Conservation (phyloP, 2,797 vertebrate species). For the Melanotaenia boesemani region DNA sequence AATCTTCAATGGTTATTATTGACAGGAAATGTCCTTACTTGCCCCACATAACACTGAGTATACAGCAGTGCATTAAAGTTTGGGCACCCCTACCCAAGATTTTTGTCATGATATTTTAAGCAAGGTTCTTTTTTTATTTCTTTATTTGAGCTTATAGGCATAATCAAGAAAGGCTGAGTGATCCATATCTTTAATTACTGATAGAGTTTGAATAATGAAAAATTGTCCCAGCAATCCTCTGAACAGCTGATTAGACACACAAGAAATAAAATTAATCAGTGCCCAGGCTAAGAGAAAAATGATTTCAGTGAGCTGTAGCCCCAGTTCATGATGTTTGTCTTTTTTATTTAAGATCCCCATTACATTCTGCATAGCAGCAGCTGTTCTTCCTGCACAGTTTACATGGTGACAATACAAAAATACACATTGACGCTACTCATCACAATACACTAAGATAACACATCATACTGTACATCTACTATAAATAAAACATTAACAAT, state of each 20-base stretch:
- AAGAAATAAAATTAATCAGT: too few relatives aligned
- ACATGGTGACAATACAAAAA: too few relatives aligned
- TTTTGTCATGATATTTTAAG: neutral
- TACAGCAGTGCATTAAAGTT: neutral
- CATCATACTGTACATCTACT: too few relatives aligned
- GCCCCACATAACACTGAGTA: neutral
- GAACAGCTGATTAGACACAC: neutral
- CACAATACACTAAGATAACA: too few relatives aligned
- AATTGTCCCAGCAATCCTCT: neutral
- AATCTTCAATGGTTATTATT: neutral
- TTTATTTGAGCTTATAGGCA: neutral
- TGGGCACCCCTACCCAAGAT: neutral
- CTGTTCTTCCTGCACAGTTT: too few relatives aligned
- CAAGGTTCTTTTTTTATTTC: neutral
- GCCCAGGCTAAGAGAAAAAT: neutral
- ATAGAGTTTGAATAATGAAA: neutral
- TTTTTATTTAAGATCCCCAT: too few relatives aligned
- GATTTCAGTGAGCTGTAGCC: neutral
- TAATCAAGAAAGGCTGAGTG: neutral
- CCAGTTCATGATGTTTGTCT: neutral
- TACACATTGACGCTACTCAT: too few relatives aligned
- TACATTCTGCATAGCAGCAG: too few relatives aligned
- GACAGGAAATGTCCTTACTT: slow-evolving; percentile 6
- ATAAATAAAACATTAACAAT: too few relatives aligned
- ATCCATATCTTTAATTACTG: neutral